Conservation (phyloP, 2,888 invertebrate genomes). For the Chaetoderma sp. region DNA sequence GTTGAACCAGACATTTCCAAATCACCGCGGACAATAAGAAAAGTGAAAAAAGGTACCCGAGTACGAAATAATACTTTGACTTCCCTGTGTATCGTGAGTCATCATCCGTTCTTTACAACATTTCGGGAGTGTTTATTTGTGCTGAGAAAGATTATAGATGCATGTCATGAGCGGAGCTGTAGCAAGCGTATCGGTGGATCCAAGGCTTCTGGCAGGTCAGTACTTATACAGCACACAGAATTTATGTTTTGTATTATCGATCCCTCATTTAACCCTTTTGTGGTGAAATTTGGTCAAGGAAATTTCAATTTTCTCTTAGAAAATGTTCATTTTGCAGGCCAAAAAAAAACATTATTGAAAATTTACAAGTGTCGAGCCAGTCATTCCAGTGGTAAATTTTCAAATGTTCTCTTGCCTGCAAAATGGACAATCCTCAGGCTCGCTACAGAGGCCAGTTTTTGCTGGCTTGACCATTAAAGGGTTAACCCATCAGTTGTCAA, state of each 20-base stretch:
- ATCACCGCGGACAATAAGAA: conserved; percentile 60
- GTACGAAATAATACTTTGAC: conserved; percentile 91
- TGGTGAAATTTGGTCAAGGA: too few relatives aligned
- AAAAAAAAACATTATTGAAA: too few relatives aligned
- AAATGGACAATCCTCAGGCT: too few relatives aligned
- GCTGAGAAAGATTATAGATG: conserved; percentile 94
- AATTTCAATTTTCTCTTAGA: too few relatives aligned
- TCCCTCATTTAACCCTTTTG: too few relatives aligned
- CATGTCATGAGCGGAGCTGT: conserved; percentile 88
- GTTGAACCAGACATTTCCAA: conserved; percentile 30
- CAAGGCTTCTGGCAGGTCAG: conserved; percentile 84
- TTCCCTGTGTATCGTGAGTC: conserved; percentile 96
- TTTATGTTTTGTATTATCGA: neutral
- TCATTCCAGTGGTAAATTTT: too few relatives aligned
- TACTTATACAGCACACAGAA: neutral
- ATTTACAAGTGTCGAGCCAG: too few relatives aligned
- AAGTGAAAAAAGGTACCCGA: conserved; percentile 54
- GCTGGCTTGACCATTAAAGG: too few relatives aligned
- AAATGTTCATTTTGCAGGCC: too few relatives aligned
- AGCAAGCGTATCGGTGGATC: conserved; percentile 87
- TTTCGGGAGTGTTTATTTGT: conserved; percentile 98
- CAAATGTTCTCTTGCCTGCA: too few relatives aligned
- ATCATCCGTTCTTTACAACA: conserved; percentile 98
- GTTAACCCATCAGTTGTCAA: too few relatives aligned
- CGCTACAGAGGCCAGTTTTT: too few relatives aligned